Percentiles rank a stretch among this genome's conserved stretches.
Conservation (phyloP, 2,113 vertebrate genomes). For the Triplophysa rosa region DNA sequence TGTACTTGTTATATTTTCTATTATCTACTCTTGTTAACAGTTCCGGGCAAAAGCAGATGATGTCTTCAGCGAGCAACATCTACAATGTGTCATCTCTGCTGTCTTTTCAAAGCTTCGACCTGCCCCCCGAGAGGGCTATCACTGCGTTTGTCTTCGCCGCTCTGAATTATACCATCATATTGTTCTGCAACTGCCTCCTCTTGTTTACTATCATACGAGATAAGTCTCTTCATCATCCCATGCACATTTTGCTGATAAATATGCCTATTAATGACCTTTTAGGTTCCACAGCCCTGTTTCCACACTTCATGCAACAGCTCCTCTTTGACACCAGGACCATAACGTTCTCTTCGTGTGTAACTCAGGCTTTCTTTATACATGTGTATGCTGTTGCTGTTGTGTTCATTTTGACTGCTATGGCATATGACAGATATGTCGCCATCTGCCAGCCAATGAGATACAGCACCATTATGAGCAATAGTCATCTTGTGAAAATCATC, state of each 20-base stretch:
- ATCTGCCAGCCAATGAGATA: conserved; percentile 74
- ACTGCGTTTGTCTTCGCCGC: conserved; percentile 66
- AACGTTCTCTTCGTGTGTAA: conserved; percentile 60
- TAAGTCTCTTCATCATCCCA: conserved; percentile 71
- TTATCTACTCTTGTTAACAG: not conserved
- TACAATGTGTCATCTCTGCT: conserved; percentile 61
- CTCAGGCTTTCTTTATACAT: conserved; percentile 75
- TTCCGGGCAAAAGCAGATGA: not conserved
- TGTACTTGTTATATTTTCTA: not conserved
- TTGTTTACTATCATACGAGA: conserved; percentile 67
- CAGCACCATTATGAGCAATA: conserved; percentile 65
- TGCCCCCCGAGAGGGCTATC: conserved; percentile 51
- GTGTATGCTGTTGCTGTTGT: conserved; percentile 63
- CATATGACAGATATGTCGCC: conserved; percentile 76
- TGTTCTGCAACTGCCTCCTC: conserved; percentile 71
- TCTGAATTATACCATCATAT: conserved; percentile 68
- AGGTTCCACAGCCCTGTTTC: conserved; percentile 66
- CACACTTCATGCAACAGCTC: conserved; percentile 61
- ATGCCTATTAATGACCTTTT: conserved; percentile 72
- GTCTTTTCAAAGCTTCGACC: conserved; percentile 52
- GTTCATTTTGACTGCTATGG: conserved; percentile 69
- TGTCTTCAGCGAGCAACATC: conserved; percentile 48
- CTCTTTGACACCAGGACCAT: conserved; percentile 59
- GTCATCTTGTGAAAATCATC: conserved; percentile 64
- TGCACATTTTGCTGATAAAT: conserved; percentile 72